Percentiles rank a stretch among this genome's conserved stretches.
Conservation (phyloP, 2,888 invertebrate genomes). For the Cheilosia pagana region DNA sequence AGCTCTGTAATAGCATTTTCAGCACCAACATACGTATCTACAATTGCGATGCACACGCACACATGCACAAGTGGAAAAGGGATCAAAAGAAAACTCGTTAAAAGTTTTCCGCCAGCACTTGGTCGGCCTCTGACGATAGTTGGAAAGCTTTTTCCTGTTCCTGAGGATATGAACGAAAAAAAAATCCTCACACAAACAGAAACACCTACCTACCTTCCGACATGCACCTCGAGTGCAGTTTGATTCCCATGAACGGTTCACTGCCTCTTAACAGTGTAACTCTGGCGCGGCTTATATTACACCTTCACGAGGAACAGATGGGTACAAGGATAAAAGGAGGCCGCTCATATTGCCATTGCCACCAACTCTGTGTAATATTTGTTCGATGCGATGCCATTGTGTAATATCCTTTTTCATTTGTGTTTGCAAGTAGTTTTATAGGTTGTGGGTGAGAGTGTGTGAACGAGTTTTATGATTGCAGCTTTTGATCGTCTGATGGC, state of each 20-base stretch:
- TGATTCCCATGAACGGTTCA: conserved; percentile 61
- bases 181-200: conserved; percentile 1
- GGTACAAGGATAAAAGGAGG: background rate
- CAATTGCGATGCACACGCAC: conserved; percentile 4
- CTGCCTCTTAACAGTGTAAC: conserved; percentile 59
- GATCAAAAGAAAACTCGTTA: conserved; percentile 76
- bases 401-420: conserved; percentile 66
- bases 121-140: conserved; percentile 53
- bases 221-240: conserved; percentile 62
- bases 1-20: conserved; percentile 58
- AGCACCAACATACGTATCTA: conserved; percentile 11
- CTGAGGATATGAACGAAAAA: background rate
- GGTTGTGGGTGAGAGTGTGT: too few species aligned
- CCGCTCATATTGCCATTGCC: conserved; percentile 14
- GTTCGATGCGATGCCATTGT: conserved; percentile 67
- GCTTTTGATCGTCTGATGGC: conserved; percentile 65
- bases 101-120: conserved; percentile 68
- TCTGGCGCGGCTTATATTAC: conserved; percentile 17
- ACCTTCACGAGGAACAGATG: conserved; percentile 14
- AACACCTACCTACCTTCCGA: conserved; percentile 7
- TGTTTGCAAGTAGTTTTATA: conserved; percentile 7
- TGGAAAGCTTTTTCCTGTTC: conserved; percentile 68
- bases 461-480: conserved; percentile 53
- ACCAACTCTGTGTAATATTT: conserved; percentile 34
- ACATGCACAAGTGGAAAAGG: conserved; percentile 45